phyloP scores from a whole-genome alignment of 2,797 vertebrate genomes.

The Lepus townsendii region DNA sequence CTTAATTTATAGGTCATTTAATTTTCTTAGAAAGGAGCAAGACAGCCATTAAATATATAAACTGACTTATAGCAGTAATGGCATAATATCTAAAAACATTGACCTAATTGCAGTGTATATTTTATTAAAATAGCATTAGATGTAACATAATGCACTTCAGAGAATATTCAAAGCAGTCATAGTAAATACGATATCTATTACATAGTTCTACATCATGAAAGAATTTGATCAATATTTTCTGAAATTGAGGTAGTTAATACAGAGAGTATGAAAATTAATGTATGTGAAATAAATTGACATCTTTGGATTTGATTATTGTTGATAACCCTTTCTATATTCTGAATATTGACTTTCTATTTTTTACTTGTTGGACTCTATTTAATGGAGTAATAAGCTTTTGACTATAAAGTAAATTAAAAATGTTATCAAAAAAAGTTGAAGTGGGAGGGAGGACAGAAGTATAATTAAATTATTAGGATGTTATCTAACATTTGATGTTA shows the following conservation, averaged over 20 bases:
- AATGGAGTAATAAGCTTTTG: too few relatives aligned
- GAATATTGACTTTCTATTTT: too few relatives aligned
- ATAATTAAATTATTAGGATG: too few relatives aligned
- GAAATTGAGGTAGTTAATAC: background rate
- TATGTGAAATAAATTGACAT: too few relatives aligned
- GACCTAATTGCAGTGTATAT: constrained; percentile 74
- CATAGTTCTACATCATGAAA: constrained; percentile 59
- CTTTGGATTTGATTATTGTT: too few relatives aligned
- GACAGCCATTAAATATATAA: constrained; percentile 70
- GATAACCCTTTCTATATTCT: too few relatives aligned
- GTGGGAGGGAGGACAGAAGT: too few relatives aligned
- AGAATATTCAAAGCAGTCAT: constrained; percentile 31
- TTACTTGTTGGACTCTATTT: too few relatives aligned
- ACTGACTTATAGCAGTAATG: constrained; percentile 77
- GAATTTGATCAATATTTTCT: constrained; percentile 69
- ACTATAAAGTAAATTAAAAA: too few relatives aligned
- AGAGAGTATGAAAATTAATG: too few relatives aligned
- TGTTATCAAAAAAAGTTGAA: too few relatives aligned
- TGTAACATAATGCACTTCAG: constrained; percentile 69
- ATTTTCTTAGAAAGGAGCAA: constrained; percentile 71
- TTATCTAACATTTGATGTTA: too few relatives aligned
- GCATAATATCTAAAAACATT: constrained; percentile 70
- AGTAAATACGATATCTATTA: constrained; percentile 70
- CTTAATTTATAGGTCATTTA: constrained; percentile 75
- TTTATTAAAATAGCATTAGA: constrained; percentile 80